Percentiles rank a stretch among this genome's conserved stretches.
These are phyloP conservation scores for Lamellibrachia columna DNA, from an alignment of 2,888 invertebrate genomes.

Conservation along the genomic window DNA sequence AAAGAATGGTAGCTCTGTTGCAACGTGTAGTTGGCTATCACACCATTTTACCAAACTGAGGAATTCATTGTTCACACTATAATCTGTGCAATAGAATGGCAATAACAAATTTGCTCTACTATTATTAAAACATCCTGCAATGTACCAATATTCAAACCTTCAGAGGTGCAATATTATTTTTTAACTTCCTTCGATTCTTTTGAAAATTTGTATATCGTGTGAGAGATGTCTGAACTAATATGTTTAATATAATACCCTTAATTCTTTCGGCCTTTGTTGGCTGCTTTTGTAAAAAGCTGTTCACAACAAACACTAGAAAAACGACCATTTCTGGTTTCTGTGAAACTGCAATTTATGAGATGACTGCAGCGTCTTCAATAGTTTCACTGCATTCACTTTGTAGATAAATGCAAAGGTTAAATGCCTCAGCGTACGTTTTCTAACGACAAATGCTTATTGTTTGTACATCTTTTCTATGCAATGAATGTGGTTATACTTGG, in stretches of 20 bases:
- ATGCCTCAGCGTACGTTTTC: not conserved
- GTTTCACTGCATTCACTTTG: not conserved
- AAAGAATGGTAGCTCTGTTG: not conserved
- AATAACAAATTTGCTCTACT: not conserved
- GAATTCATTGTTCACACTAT: not conserved
- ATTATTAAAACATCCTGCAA: not conserved
- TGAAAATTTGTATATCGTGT: not conserved
- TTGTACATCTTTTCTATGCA: slow-evolving; percentile 11
- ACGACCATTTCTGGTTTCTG: not conserved
- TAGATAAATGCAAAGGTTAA: not conserved
- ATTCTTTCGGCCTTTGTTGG: not conserved
- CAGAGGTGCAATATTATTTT: not conserved
- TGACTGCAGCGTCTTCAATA: not conserved
- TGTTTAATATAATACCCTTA: not conserved
- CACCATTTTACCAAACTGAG: not conserved
- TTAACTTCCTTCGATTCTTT: not conserved
- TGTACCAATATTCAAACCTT: not conserved
- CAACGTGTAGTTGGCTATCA: not conserved
- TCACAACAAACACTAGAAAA: not conserved
- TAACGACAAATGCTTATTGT: not conserved
- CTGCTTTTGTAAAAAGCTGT: not conserved
- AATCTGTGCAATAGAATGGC: slow-evolving; percentile 12
- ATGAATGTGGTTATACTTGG: slow-evolving; percentile 12
- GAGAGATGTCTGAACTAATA: not conserved
- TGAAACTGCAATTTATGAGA: not conserved